Evolutionary conservation across 2,113 vertebrate species (phyloP), one percentile per base, ranked within the genome.

Genomic region (Mormyrus lacerda): DNA sequence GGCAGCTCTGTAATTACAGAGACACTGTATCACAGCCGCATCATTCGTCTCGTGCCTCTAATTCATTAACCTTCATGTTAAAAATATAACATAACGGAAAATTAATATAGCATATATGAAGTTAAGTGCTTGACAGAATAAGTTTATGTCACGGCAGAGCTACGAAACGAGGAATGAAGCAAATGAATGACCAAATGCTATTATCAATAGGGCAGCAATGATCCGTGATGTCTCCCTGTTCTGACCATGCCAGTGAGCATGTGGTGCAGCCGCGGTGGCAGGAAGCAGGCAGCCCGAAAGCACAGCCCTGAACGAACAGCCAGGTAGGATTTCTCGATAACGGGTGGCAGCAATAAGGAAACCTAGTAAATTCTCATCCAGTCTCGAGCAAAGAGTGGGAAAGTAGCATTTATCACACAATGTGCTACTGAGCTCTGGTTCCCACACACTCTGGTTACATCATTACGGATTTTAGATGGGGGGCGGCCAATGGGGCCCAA

Each of bases 361-460:
- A 95, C 94, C 95, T 95, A 95, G 95, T 95, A 95, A 97, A 97
- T 97, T 96, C 95, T 95, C 93, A 90, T 94, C 92, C 94, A 92
- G 94, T 93, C 95, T 95, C 94, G 94, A 94, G 94, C 94, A 94
- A 93, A 91, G 96, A 97, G 95, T 97, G 97, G 97, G 97, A 98
- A 99, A 98, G 95, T 95, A 97, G 96, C 96, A 95, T 97, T 98
- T 97, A 96, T 97, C 97, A 96, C 96, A 96, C 96, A 94, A 65
- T 89, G 89, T 89, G 89, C 93, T 88, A 89, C 89, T 61, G 53
- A 90, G 95, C 97, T 94, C 96, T 95, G 95, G 97, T 99, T 99
- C 98, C 98, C 98, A 99, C 98, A 99, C 98, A 97, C 98, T 99
- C 98, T 97, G 94, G 97, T 99, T 99, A 99, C 98, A 98, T 99